Evolutionary conservation across 2,113 vertebrate genomes (phyloP).

Genomic region (Corydoras sp.): DNA sequence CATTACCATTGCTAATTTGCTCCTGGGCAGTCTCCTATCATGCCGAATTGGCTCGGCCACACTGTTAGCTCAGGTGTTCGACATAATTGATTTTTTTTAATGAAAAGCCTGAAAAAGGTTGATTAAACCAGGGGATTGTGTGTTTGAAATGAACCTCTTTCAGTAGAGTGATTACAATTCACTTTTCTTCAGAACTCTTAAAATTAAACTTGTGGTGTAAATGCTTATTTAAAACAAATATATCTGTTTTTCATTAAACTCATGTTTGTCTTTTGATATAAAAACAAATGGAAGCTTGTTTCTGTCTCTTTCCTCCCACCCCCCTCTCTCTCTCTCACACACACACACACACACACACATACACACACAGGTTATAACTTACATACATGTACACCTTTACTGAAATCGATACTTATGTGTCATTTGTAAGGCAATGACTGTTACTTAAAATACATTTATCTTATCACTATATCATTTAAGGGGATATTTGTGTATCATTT

Average conservation of each 20-base stretch:
- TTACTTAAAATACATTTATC: no score
- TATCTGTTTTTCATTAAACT: not conserved
- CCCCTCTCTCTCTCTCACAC: not conserved
- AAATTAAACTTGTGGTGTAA: not conserved
- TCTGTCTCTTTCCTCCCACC: not conserved
- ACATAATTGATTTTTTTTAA: slow-evolving; percentile 67
- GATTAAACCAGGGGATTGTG: slow-evolving; percentile 53
- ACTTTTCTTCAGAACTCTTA: not conserved
- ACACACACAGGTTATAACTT: no score
- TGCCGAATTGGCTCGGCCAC: slow-evolving; percentile 65
- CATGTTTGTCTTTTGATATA: not conserved
- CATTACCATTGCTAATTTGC: slow-evolving; percentile 73
- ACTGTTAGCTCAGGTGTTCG: slow-evolving; percentile 75
- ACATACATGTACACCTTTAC: no score
- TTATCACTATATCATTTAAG: no score
- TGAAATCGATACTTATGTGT: no score
- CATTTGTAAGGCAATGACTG: no score
- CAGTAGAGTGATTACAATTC: slow-evolving; percentile 31
- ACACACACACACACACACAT: no score
- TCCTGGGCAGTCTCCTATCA: slow-evolving; percentile 60
- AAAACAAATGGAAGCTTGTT: not conserved
- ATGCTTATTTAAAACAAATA: not conserved
- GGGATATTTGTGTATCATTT: no score
- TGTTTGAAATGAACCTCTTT: slow-evolving; percentile 56
- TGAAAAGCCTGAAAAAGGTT: slow-evolving; percentile 60